Percentiles rank a stretch among this genome's conserved stretches.
Conservation (phyloP, 1,140 invertebrate genomes). For the Magallana gigas region DNA sequence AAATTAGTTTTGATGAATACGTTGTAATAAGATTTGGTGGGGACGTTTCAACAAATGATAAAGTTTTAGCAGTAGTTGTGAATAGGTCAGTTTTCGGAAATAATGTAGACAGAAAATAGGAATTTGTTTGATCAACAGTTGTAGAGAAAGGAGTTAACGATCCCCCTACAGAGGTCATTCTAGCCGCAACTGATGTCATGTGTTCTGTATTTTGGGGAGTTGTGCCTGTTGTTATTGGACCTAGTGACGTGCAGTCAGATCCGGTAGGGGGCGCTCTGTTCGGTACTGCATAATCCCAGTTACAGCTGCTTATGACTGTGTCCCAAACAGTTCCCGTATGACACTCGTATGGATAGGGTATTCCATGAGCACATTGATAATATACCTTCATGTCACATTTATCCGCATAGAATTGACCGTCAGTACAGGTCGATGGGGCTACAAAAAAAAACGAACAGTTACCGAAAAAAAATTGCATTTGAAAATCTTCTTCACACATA, state of each 20-base stretch:
- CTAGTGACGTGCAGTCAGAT: neutral
- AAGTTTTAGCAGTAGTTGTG: no score
- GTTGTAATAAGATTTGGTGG: no score
- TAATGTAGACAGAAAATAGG: neutral
- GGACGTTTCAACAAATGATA: no score
- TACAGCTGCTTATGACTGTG: conserved; percentile 22
- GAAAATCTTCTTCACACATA: no score
- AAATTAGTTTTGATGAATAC: no score
- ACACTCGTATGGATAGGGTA: conserved; percentile 10
- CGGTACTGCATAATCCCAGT: conserved; percentile 17
- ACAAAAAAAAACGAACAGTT: neutral
- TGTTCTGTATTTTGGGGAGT: neutral
- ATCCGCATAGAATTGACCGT: conserved; percentile 38
- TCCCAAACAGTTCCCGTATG: conserved; percentile 41
- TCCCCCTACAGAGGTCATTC: neutral
- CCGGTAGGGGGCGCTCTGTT: neutral
- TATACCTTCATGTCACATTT: conserved; percentile 22
- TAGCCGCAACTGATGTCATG: neutral
- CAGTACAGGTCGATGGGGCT: conserved; percentile 32
- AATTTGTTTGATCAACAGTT: neutral
- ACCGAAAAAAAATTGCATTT: no score
- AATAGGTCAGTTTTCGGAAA: no score
- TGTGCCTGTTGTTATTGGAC: neutral
- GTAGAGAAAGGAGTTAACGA: neutral
- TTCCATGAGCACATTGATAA: conserved; percentile 36